Base-by-base conservation (phyloP, 2,797 vertebrate species). In the Melanotaenia maccullochi region DNA sequence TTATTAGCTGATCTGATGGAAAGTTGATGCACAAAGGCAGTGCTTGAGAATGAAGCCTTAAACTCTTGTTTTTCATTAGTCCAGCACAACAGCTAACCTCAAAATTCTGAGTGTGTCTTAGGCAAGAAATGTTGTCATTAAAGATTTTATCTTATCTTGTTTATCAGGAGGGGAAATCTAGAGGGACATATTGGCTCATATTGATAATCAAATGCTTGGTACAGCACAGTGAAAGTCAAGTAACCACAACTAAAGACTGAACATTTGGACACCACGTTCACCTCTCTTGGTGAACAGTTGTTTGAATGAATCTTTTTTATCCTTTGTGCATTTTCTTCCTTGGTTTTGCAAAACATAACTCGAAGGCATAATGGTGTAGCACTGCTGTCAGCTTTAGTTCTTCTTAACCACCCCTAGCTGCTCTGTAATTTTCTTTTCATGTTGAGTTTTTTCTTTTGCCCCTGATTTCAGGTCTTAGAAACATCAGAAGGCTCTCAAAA, bases 171-270 rank as follows among this genome's bases (percentile, higher is more conserved):
- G 73, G 62, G 59, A 75, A 80, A 75, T 83, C 79, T 73, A 66
- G 55, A n/a, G 80, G 57, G 77, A 86, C 44, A 6, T 47, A 63
- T 76, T 64, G 78, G 80, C 75, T 87, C 57, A 60, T 32, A 32
- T 55, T 47, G 73, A 81, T 76, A 71, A 71, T 87, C 76, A 87
- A 84, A 75, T 33, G 32, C 22, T 55, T 83, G 74, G 71, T 71
- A 64, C 72, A 75, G 60, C 64, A 49, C 28, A 58, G 49, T 51
- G 30, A 84, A 78, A 62, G 18, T 33, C 79, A 72, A 38, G 66
- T 57, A 64, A 69, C 44, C 42, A 60, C 71, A 65, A 71, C 58
- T 52, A 44, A 13, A 44, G 9, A 38, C 30, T 7, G 7, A 60
- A 75, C 55, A 79, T 71, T 79, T 73, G 58, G 62, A 69, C 63